phyloP scores from a whole-genome alignment of 2,888 invertebrate genomes.

The Caenorhabditis zanzibari region DNA sequence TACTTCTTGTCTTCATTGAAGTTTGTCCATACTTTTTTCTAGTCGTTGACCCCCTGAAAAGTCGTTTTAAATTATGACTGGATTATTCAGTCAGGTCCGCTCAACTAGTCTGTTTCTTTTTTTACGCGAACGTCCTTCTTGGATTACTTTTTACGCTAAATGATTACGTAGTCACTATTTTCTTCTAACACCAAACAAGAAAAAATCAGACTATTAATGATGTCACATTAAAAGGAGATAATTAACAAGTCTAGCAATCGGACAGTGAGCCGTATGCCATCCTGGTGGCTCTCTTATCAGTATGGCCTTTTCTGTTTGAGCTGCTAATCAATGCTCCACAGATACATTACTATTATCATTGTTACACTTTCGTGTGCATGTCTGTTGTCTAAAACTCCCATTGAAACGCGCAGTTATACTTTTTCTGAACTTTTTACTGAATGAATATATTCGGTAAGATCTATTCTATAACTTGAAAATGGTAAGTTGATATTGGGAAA shows the following conservation, averaged over 20 bases:
- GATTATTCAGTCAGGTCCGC: neutral
- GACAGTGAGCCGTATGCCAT: conserved; percentile 14
- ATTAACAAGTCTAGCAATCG: conserved; percentile 23
- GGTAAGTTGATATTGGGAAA: neutral
- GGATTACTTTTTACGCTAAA: neutral
- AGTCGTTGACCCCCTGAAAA: conserved; percentile 3
- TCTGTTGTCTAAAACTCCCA: conserved; percentile 43
- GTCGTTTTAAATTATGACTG: conserved; percentile 8
- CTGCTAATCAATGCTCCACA: conserved; percentile 59
- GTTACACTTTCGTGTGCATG: conserved; percentile 55
- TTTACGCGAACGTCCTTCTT: neutral
- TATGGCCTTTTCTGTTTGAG: conserved; percentile 49
- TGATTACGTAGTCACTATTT: neutral
- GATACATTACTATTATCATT: conserved; percentile 49
- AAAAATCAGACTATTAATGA: conserved; percentile 9
- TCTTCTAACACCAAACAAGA: neutral
- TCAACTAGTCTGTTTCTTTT: conserved; percentile 7
- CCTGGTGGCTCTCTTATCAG: conserved; percentile 54
- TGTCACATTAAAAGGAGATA: neutral
- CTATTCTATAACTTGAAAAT: conserved; percentile 3
- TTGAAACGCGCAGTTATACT: conserved; percentile 29
- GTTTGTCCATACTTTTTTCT: no score
- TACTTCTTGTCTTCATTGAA: no score
- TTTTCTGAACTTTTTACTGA: neutral
- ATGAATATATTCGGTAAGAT: neutral